Conservation (phyloP, 1,140 invertebrate species). For the Melitaea cinxia region DNA sequence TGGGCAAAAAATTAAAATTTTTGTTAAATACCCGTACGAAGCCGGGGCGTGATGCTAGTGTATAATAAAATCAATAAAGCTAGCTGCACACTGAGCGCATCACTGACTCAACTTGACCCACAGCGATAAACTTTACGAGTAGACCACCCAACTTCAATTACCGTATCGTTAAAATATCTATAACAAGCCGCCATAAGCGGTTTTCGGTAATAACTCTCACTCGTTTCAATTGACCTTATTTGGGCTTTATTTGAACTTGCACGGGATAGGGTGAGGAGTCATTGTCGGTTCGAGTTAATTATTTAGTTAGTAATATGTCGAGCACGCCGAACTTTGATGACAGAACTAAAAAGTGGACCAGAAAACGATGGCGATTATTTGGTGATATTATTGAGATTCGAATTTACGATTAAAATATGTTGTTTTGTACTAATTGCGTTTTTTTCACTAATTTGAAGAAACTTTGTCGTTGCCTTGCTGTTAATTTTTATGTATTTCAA, state of each 20-base stretch:
- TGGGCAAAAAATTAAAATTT: too few species aligned
- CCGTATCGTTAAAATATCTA: slow-evolving; percentile 46
- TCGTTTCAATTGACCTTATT: slow-evolving; percentile 33
- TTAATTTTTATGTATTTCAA: too few species aligned
- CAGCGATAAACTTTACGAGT: slow-evolving; percentile 36
- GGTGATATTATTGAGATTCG: too few species aligned
- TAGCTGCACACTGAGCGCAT: slow-evolving; percentile 23
- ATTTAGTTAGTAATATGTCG: too few species aligned
- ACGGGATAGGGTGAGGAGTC: neutral
- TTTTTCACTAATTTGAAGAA: too few species aligned
- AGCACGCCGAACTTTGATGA: too few species aligned
- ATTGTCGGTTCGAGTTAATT: neutral
- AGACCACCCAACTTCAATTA: slow-evolving; percentile 46
- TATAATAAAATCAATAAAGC: slow-evolving; percentile 27
- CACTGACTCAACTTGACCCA: slow-evolving; percentile 41
- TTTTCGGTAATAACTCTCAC: slow-evolving; percentile 41
- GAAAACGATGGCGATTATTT: too few species aligned
- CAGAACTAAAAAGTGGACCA: too few species aligned
- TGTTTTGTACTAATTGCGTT: too few species aligned
- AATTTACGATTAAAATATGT: too few species aligned
- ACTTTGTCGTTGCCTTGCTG: too few species aligned
- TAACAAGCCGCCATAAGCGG: slow-evolving; percentile 37
- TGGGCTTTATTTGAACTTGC: slow-evolving; percentile 22
- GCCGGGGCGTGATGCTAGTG: neutral
- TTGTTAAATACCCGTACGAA: too few species aligned